These are phyloP conservation scores for Mionectes macconnelli DNA, from an alignment of 2,113 vertebrate genomes.

Conservation along the genomic window DNA sequence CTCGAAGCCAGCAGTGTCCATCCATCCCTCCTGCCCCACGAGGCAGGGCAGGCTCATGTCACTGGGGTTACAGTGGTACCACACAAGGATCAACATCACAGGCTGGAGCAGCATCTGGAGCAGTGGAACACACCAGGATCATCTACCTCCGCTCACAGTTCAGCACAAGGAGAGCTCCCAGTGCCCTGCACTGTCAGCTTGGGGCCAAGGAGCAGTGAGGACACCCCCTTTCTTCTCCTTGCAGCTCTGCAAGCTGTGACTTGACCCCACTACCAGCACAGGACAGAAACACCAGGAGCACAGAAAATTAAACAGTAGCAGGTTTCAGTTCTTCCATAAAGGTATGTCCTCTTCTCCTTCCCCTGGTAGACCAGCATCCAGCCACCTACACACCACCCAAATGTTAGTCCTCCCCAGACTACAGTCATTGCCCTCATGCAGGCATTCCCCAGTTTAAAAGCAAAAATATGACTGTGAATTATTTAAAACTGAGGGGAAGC, in stretches of 20 bases:
- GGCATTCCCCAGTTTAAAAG: neutral
- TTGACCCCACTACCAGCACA: neutral
- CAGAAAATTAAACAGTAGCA: neutral
- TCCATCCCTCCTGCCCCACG: fast-evolving
- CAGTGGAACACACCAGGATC: neutral
- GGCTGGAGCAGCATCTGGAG: neutral
- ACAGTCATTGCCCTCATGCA: neutral
- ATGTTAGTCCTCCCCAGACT: neutral
- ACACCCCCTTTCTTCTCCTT: neutral
- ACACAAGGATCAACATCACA: neutral
- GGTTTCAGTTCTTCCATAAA: neutral
- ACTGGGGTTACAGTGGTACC: fast-evolving
- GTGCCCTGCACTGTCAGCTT: neutral
- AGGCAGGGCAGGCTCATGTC: neutral
- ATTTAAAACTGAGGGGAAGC: neutral
- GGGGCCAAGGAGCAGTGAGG: neutral
- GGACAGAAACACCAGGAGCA: neutral
- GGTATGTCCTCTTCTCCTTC: neutral
- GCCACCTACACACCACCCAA: neutral
- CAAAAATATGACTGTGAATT: neutral
- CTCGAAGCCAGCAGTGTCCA: neutral
- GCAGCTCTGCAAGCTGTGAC: neutral
- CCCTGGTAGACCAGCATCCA: neutral
- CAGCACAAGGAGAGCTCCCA: neutral
- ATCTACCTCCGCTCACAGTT: neutral